A percentile compares a stretch with the other conserved stretches of the same genome.
These are phyloP conservation scores for Poeciliopsis gracilis DNA, from an alignment of 2,797 vertebrate species.

Conservation along the genomic window DNA sequence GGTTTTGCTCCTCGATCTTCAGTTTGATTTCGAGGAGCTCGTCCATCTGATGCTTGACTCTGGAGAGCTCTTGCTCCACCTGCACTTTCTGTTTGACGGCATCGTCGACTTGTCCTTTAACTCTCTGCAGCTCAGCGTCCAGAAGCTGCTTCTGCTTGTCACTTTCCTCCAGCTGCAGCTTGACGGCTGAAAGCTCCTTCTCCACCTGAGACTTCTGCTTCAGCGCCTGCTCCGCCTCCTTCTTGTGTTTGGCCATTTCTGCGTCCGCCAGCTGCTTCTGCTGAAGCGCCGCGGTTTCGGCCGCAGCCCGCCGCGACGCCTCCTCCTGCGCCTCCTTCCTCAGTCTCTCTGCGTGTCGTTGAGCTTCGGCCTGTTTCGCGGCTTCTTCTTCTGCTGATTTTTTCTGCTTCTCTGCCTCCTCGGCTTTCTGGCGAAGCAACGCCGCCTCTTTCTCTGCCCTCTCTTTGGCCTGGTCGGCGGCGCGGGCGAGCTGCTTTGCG, in stretches of 20 bases:
- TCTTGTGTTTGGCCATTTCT: conserved; percentile 94
- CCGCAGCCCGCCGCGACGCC: conserved; percentile 84
- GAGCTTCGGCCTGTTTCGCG: conserved; percentile 83
- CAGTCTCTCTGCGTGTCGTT: conserved; percentile 87
- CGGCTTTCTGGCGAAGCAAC: conserved; percentile 85
- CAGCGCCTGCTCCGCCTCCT: conserved; percentile 88
- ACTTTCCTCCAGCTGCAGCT: conserved; percentile 89
- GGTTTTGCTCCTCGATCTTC: conserved; percentile 91
- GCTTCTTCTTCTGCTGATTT: conserved; percentile 89
- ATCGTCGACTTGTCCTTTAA: conserved; percentile 90
- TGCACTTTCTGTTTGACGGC: conserved; percentile 89
- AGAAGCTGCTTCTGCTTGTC: conserved; percentile 90
- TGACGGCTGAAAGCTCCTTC: conserved; percentile 87
- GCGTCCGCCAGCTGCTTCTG: conserved; percentile 90
- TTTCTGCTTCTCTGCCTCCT: conserved; percentile 90
- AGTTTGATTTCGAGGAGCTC: conserved; percentile 90
- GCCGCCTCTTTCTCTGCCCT: conserved; percentile 89
- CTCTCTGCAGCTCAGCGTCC: conserved; percentile 91
- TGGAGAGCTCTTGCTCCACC: conserved; percentile 91
- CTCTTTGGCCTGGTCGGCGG: conserved; percentile 86
- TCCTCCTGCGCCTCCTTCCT: conserved; percentile 91
- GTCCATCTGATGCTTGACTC: conserved; percentile 92
- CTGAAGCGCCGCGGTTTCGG: conserved; percentile 88
- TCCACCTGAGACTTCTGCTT: conserved; percentile 93
- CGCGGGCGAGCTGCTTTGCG: conserved; percentile 85